These are phyloP conservation scores for Cryptocephalus primarius DNA, from an alignment of 2,888 invertebrate species.

Conservation along the genomic window DNA sequence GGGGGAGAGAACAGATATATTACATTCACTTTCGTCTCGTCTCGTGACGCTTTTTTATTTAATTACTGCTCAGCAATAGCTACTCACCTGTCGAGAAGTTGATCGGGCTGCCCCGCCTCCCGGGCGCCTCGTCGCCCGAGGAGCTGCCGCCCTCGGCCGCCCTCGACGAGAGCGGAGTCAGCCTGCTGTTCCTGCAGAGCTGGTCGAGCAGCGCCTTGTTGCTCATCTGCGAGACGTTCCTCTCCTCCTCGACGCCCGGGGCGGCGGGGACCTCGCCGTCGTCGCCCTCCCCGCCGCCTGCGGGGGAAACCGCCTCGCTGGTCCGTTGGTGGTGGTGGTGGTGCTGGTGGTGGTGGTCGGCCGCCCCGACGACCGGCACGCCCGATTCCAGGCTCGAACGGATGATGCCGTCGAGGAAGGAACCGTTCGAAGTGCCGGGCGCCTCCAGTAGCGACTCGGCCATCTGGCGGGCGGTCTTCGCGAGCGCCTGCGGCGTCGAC, in stretches of 20 bases:
- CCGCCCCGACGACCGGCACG: constrained; percentile 36
- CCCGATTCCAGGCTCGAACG: constrained; percentile 63
- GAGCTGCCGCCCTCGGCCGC: constrained; percentile 28
- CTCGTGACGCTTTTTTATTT: no score
- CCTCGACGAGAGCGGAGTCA: constrained; percentile 41
- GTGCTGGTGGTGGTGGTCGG: background rate
- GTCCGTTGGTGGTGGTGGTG: background rate
- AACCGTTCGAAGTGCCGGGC: constrained; percentile 59
- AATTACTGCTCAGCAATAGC: no score
- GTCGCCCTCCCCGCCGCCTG: background rate
- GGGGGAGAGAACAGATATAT: no score
- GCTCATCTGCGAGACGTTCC: constrained; percentile 40
- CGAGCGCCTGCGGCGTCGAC: constrained; percentile 20
- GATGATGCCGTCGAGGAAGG: constrained; percentile 74
- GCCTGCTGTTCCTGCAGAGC: constrained; percentile 50
- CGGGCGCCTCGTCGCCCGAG: constrained; percentile 37
- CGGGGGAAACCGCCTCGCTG: background rate
- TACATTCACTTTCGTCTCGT: no score
- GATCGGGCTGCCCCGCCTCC: constrained; percentile 26
- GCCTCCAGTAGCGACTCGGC: constrained; percentile 56
- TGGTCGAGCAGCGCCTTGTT: constrained; percentile 56
- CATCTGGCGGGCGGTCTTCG: constrained; percentile 45
- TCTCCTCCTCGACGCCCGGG: constrained; percentile 34
- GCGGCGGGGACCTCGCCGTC: background rate
- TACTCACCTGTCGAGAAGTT: constrained; percentile 26